Percentiles rank a stretch among this genome's conserved stretches.
phyloP scores from a whole-genome alignment of 2,888 invertebrate species.

The Drosophila infuscata region DNA sequence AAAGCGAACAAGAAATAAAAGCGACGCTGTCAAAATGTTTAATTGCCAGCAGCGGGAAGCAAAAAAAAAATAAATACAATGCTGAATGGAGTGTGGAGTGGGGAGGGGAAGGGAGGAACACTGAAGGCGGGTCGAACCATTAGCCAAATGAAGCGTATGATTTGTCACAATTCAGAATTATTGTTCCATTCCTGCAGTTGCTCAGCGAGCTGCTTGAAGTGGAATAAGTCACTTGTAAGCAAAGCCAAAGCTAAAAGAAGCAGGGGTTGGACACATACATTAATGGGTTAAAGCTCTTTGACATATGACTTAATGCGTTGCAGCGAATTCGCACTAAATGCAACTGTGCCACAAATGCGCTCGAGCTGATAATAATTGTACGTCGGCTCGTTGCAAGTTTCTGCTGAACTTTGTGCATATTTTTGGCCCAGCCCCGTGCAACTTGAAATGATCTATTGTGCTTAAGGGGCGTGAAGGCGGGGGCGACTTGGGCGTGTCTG shows the following conservation, averaged over 20 bases:
- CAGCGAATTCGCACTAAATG: conserved; percentile 33
- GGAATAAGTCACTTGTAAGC: conserved; percentile 5
- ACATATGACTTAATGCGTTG: conserved; percentile 55
- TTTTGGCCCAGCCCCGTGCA: conserved; percentile 31
- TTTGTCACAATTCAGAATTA: conserved; percentile 62
- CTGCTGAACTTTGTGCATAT: conserved; percentile 69
- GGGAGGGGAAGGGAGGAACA: neutral
- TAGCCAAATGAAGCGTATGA: conserved; percentile 73
- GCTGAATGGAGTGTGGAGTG: neutral
- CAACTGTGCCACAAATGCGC: conserved; percentile 39
- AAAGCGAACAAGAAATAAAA: conserved; percentile 35
- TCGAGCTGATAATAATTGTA: conserved; percentile 71
- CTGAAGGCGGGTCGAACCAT: conserved; percentile 31
- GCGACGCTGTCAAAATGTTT: conserved; percentile 63
- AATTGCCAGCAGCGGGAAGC: conserved; percentile 57
- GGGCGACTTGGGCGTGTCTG: neutral
- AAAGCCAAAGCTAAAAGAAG: neutral
- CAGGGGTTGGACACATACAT: conserved; percentile 1
- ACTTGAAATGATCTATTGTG: conserved; percentile 73
- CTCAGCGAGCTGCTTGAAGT: conserved; percentile 1
- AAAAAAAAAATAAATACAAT: conserved; percentile 6
- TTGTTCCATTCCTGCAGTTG: conserved; percentile 38
- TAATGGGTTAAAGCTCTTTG: conserved; percentile 46
- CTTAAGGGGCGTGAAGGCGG: neutral
- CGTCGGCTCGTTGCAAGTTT: conserved; percentile 47